A percentile compares a stretch with the other conserved stretches of the same genome.
phyloP scores from a whole-genome alignment of 2,888 invertebrate genomes.

The Andrena dorsata region DNA sequence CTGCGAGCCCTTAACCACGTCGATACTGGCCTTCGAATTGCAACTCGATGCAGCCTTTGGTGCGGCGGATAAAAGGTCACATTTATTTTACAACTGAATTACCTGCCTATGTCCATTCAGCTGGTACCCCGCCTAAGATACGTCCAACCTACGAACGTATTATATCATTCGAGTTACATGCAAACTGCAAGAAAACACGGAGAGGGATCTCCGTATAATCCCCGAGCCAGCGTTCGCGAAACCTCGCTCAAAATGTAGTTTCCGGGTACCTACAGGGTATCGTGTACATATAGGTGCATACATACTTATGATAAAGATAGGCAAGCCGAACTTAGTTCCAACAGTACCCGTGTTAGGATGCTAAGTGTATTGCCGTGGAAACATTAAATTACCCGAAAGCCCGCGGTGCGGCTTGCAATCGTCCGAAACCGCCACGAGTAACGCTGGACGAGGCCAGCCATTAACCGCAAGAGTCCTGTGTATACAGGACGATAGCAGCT shows the following conservation, averaged over 20 bases:
- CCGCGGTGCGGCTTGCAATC: constrained; percentile 61
- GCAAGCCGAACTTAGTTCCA: constrained; percentile 36
- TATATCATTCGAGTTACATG: too few species aligned
- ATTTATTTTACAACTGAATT: not conserved
- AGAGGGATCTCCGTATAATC: too few species aligned
- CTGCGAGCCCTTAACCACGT: constrained; percentile 9
- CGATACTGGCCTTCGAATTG: constrained; percentile 19
- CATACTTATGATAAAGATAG: too few species aligned
- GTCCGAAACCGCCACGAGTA: constrained; percentile 63
- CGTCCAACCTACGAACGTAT: too few species aligned
- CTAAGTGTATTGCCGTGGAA: constrained; percentile 67
- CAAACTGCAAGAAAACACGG: too few species aligned
- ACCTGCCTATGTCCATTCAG: not conserved
- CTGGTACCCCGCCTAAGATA: too few species aligned
- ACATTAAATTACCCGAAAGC: constrained; percentile 71
- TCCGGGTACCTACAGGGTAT: too few species aligned
- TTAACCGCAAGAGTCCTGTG: constrained; percentile 73
- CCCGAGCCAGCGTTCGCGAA: too few species aligned
- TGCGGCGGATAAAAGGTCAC: not conserved
- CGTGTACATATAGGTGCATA: too few species aligned
- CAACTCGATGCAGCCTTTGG: constrained; percentile 11
- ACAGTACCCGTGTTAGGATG: constrained; percentile 34
- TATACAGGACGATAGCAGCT: constrained; percentile 47
- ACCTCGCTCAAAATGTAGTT: too few species aligned
- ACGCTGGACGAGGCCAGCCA: constrained; percentile 63